phyloP scores from a whole-genome alignment of 1,140 invertebrate genomes.

The Bombus difficillimus region DNA sequence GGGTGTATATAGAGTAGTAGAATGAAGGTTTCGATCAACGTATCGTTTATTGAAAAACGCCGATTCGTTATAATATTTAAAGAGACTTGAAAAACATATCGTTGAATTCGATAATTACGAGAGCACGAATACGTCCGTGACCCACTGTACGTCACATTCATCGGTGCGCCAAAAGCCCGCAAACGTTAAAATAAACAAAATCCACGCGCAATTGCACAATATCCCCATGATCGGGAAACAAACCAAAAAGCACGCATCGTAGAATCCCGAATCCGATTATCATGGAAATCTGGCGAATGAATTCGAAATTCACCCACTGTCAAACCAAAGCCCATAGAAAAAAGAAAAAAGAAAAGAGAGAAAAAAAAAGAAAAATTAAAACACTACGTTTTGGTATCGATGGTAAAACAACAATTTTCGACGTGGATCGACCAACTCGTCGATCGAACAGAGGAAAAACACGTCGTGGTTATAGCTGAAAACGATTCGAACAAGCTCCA shows the following conservation, averaged over 20 bases:
- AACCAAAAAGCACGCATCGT: neutral
- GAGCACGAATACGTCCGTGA: no score
- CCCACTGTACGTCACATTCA: neutral
- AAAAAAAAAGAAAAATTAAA: neutral
- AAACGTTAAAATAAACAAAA: neutral
- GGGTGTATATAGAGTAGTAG: no score
- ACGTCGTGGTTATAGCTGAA: neutral
- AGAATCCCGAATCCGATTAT: neutral
- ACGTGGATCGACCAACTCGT: neutral
- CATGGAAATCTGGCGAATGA: neutral
- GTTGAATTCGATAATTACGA: no score
- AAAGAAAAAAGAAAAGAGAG: neutral
- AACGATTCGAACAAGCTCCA: neutral
- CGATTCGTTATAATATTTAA: no score
- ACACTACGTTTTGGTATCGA: neutral
- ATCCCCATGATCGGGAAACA: neutral
- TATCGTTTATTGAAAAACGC: no score
- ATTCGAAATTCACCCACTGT: neutral
- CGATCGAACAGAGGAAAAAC: neutral
- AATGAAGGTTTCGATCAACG: no score
- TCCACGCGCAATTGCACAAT: neutral
- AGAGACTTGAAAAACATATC: no score
- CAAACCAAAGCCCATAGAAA: neutral
- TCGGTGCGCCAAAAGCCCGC: neutral
- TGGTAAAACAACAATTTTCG: neutral